A percentile compares a stretch with the other conserved stretches of the same genome.
phyloP scores from a whole-genome alignment of 2,888 invertebrate species.

The Beris chalybata region DNA sequence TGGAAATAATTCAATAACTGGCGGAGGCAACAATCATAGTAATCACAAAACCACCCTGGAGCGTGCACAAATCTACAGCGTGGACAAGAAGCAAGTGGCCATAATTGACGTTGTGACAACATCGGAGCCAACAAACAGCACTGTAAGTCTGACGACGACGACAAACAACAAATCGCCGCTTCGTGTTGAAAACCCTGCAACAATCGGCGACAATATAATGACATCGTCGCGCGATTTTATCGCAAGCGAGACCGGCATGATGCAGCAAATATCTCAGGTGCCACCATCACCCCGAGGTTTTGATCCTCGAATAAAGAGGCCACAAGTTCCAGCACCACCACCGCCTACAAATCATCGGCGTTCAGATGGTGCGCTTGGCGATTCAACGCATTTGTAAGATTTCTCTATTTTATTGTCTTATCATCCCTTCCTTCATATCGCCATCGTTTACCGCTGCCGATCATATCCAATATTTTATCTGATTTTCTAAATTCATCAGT shows the following conservation, averaged over 20 bases:
- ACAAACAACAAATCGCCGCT: constrained; percentile 21
- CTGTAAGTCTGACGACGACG: constrained; percentile 21
- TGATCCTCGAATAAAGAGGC: constrained; percentile 41
- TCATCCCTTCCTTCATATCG: too few species aligned
- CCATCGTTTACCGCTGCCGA: too few species aligned
- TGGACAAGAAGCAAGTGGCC: constrained; percentile 42
- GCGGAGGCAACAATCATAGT: background rate
- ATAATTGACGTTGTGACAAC: constrained; percentile 39
- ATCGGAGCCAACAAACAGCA: constrained; percentile 18
- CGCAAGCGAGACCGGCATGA: constrained; percentile 33
- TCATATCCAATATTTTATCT: too few species aligned
- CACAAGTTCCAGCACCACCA: constrained; percentile 41
- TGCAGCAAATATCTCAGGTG: constrained; percentile 33
- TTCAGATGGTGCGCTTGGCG: constrained; percentile 38
- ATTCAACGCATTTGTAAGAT: constrained; percentile 40
- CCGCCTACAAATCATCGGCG: constrained; percentile 40
- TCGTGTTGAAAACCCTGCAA: constrained; percentile 30
- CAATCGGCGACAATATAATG: constrained; percentile 32
- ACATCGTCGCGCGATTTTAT: constrained; percentile 26
- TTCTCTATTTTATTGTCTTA: too few species aligned
- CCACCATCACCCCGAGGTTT: constrained; percentile 42
- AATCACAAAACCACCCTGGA: constrained; percentile 40
- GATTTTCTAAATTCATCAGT: too few species aligned
- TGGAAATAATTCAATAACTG: constrained; percentile 32
- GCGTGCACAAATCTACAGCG: constrained; percentile 42